These are phyloP conservation scores for Gambusia yucatana DNA, from an alignment of 2,797 vertebrate species.

Conservation along the genomic window DNA sequence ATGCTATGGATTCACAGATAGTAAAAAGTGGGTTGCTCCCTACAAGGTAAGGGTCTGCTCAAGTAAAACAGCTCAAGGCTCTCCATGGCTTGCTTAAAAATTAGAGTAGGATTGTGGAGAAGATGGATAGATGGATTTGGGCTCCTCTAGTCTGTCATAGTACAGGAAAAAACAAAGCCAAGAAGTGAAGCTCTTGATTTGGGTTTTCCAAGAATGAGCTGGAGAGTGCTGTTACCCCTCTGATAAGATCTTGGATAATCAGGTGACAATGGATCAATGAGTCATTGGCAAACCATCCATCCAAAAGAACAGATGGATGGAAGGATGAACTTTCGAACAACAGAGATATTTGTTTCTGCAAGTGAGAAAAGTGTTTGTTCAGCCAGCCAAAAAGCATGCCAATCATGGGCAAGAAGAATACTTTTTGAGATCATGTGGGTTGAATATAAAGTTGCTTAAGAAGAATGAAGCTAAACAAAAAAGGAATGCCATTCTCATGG, in stretches of 20 bases:
- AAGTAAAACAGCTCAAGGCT: not conserved
- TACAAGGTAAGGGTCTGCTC: not conserved
- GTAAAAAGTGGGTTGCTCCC: not conserved
- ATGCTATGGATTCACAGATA: not conserved
- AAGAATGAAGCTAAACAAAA: conserved; percentile 1
- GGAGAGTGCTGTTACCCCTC: not conserved
- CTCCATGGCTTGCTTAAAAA: not conserved
- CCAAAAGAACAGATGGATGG: not conserved
- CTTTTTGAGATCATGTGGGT: not conserved
- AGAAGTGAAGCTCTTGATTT: not conserved
- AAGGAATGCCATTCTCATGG: not conserved
- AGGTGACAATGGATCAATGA: not conserved
- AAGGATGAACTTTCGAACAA: not conserved
- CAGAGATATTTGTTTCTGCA: not conserved
- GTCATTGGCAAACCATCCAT: not conserved
- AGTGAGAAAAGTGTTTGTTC: not conserved
- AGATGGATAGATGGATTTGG: not conserved
- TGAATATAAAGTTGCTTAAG: not conserved
- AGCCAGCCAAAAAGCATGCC: not conserved
- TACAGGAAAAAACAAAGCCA: not conserved
- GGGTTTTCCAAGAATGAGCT: not conserved
- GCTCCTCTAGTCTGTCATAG: not conserved
- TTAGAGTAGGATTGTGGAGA: not conserved
- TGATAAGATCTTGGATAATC: not conserved
- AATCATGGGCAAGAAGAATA: not conserved